phyloP scores from a whole-genome alignment of 1,140 invertebrate species.

The Drosophila watanabei region DNA sequence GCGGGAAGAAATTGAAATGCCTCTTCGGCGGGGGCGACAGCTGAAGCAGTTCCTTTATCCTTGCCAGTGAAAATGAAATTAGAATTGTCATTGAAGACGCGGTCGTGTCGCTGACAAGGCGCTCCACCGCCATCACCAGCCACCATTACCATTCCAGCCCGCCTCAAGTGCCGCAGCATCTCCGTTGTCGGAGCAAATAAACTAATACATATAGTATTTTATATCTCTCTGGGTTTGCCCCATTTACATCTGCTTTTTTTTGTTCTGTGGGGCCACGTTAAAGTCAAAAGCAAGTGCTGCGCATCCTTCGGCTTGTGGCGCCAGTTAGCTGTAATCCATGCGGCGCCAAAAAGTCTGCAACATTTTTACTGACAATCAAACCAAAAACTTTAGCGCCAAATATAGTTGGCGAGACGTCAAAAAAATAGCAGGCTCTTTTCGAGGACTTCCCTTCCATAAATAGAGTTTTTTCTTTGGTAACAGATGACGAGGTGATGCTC shows the following conservation, averaged over 20 bases:
- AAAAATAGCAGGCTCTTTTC: constrained; percentile 11
- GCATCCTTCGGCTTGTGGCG: constrained; percentile 57
- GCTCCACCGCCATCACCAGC: constrained; percentile 18
- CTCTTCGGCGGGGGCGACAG: constrained; percentile 25
- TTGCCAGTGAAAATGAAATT: constrained; percentile 78
- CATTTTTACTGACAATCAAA: constrained; percentile 81
- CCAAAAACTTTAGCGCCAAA: constrained; percentile 54
- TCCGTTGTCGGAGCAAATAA: constrained; percentile 60
- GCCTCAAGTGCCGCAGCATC: constrained; percentile 13
- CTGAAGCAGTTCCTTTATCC: constrained; percentile 47
- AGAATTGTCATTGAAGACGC: constrained; percentile 72
- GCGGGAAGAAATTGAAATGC: constrained; percentile 81
- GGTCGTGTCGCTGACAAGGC: constrained; percentile 65
- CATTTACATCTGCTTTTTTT: constrained; percentile 53
- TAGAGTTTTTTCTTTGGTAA: neutral
- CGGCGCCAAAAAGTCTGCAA: constrained; percentile 77
- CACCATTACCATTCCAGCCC: constrained; percentile 1
- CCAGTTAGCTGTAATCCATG: constrained; percentile 78
- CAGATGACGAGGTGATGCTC: constrained; percentile 13
- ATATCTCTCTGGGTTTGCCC: constrained; percentile 29
- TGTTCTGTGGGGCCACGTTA: constrained; percentile 56
- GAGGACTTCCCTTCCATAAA: neutral
- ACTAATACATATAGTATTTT: constrained; percentile 25
- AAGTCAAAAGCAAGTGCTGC: constrained; percentile 39
- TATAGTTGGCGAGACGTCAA: constrained; percentile 46